Evolutionary conservation across 2,113 vertebrate species (phyloP).

Genomic region (Gambusia holbrooki): DNA sequence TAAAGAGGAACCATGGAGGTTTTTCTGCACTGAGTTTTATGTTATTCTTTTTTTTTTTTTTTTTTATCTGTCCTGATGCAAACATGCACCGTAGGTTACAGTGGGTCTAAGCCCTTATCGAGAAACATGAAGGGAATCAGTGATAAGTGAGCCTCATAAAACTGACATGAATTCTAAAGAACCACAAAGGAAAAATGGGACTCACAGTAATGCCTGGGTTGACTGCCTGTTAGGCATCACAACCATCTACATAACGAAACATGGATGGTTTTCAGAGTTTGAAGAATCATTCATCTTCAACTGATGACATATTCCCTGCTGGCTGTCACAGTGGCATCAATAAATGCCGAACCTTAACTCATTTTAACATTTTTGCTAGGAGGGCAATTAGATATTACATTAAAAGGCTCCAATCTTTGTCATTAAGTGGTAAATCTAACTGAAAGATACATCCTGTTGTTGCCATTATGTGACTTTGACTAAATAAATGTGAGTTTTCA

Average conservation of each 20-base stretch:
- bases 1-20: background rate
- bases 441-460: background rate
- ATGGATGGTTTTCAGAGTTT: constrained; percentile 1
- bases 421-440: background rate
- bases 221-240: constrained; percentile 11
- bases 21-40: constrained; percentile 28
- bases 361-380: background rate
- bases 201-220: constrained; percentile 3
- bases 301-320: constrained; percentile 7
- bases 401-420: background rate
- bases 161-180: background rate
- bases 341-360: background rate
- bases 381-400: background rate
- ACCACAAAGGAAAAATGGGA: constrained; percentile 5
- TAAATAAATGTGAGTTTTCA: background rate
- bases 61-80: constrained; percentile 20
- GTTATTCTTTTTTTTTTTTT: constrained; percentile 13
- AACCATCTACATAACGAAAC: constrained; percentile 1
- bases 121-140: constrained; percentile 11
- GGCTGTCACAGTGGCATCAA: background rate
- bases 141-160: constrained; percentile 15
- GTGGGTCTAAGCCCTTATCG: constrained; percentile 24
- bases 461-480: background rate
- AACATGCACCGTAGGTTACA: constrained; percentile 20
- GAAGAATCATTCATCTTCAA: constrained; percentile 17